A percentile compares a stretch with the other conserved stretches of the same genome.
Conservation (phyloP, 2,888 invertebrate species). For the Galeruca laticollis region DNA sequence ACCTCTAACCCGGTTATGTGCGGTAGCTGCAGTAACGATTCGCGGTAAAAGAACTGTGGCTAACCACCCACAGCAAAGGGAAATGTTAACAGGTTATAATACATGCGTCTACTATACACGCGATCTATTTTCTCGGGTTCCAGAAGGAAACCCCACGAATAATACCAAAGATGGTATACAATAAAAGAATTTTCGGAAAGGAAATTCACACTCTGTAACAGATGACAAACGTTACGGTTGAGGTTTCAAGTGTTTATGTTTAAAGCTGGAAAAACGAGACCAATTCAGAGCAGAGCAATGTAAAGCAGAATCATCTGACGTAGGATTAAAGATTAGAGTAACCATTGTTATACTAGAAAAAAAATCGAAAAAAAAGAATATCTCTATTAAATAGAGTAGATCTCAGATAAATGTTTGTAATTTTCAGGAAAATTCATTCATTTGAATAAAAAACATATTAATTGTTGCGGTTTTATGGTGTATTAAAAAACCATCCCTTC, state of each 20-base stretch:
- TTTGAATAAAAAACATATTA: no score
- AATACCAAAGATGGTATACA: slow-evolving; percentile 21
- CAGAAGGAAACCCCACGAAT: slow-evolving; percentile 23
- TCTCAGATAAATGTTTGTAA: no score
- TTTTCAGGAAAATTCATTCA: no score
- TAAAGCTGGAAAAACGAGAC: not conserved
- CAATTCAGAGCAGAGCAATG: no score
- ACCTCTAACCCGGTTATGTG: slow-evolving; percentile 4
- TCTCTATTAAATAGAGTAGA: no score
- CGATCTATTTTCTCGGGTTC: slow-evolving; percentile 10
- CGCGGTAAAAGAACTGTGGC: slow-evolving; percentile 34
- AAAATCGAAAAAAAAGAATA: no score
- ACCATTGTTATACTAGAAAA: no score
- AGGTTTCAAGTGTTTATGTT: not conserved
- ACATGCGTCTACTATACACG: slow-evolving; percentile 33
- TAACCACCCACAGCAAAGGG: slow-evolving; percentile 37
- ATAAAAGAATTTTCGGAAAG: slow-evolving; percentile 28
- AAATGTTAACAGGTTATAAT: slow-evolving; percentile 43
- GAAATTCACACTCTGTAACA: slow-evolving; percentile 8
- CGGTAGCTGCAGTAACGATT: slow-evolving; percentile 7
- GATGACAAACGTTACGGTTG: slow-evolving; percentile 11
- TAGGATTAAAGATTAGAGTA: no score
- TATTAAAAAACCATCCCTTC: slow-evolving; percentile 29
- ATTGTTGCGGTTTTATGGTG: no score
- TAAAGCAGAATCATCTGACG: no score